Evolutionary conservation across 2,797 vertebrate species (phyloP).

Genomic region (Vespertilio murinus): DNA sequence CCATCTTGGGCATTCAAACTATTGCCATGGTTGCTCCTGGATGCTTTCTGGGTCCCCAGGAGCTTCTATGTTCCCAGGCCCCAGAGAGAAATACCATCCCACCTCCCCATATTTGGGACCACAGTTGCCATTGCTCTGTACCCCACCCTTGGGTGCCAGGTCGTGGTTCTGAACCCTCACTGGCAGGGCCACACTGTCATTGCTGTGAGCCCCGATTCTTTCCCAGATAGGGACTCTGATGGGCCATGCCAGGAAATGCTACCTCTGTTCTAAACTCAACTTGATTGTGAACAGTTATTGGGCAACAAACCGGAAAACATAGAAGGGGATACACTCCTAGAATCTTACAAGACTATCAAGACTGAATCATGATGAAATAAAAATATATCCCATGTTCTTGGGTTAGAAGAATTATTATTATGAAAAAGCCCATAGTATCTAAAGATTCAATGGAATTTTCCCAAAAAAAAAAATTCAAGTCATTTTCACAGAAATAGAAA

Average conservation of each 20-base stretch:
- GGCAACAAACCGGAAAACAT: background rate
- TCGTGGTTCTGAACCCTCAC: background rate
- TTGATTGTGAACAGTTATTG: background rate
- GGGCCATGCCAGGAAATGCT: background rate
- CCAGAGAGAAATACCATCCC: background rate
- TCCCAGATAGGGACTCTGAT: background rate
- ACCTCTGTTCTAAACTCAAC: background rate
- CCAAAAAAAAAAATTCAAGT: background rate
- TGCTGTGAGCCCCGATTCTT: background rate
- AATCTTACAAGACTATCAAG: background rate
- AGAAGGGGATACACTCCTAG: background rate
- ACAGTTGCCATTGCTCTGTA: background rate
- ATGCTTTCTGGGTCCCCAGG: background rate
- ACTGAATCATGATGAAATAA: background rate
- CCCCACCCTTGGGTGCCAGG: background rate
- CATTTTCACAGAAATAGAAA: background rate
- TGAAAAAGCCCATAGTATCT: background rate
- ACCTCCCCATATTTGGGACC: background rate
- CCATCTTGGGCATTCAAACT: background rate
- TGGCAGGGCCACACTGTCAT: background rate
- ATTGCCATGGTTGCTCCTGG: background rate
- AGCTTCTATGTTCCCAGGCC: background rate
- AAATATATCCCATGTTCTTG: background rate
- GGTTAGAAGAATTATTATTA: background rate
- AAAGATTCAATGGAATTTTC: background rate